These are phyloP conservation scores for Catajapyx aquilonaris DNA, from an alignment of 1,140 invertebrate species.

Conservation along the genomic window DNA sequence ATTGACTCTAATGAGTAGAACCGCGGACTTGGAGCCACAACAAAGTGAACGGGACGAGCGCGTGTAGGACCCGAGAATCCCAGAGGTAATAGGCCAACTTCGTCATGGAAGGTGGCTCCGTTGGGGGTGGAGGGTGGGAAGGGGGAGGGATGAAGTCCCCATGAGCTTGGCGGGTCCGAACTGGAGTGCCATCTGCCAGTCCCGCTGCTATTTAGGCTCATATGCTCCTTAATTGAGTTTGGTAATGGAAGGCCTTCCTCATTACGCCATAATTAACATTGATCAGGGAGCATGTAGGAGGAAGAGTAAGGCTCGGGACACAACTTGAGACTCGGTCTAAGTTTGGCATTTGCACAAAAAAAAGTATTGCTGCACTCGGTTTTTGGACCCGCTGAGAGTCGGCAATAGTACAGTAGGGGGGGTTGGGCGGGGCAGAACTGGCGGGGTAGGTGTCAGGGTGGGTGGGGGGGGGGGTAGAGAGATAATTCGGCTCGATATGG, in stretches of 20 bases:
- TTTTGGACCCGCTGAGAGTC: not conserved
- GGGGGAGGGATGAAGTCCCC: not conserved
- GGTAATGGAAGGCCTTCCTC: not conserved
- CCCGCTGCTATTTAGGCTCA: not conserved
- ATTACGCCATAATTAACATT: not conserved
- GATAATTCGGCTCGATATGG: no score
- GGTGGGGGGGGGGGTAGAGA: no score
- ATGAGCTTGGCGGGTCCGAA: not conserved
- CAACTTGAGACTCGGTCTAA: not conserved
- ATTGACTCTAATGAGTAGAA: not conserved
- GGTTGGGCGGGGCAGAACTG: not conserved
- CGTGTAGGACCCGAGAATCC: not conserved
- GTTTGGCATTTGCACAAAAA: not conserved
- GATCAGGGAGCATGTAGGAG: not conserved
- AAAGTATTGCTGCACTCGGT: not conserved
- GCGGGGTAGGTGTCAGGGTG: no score
- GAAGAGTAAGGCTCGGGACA: not conserved
- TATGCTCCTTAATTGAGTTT: constrained; percentile 1
- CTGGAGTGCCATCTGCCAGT: not conserved
- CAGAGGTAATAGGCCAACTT: not conserved
- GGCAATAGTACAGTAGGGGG: not conserved
- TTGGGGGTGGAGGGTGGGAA: no score
- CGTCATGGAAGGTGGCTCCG: not conserved
- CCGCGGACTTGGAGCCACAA: not conserved
- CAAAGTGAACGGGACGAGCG: not conserved